Evolutionary conservation across 2,113 vertebrate species (phyloP).

Genomic region (Onychorhynchus coronatus): DNA sequence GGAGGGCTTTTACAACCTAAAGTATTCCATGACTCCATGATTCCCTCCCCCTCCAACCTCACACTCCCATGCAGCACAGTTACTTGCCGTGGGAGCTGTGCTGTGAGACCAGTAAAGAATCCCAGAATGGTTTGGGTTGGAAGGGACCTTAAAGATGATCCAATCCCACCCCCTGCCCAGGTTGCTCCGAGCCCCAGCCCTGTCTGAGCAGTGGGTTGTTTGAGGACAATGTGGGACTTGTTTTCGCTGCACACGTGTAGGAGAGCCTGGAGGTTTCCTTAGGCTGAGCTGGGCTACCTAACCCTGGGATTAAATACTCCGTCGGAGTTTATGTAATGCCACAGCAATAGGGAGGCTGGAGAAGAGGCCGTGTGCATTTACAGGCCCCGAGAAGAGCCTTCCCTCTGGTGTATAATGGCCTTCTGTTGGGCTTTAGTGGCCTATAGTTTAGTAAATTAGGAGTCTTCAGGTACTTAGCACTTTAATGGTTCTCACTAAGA

Average conservation of each 20-base stretch:
- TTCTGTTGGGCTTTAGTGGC: conserved; percentile 60
- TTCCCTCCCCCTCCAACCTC: not conserved
- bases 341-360: not conserved
- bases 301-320: not conserved
- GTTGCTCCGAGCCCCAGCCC: not conserved
- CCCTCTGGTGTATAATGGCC: conserved; percentile 39
- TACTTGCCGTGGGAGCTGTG: rapidly evolving
- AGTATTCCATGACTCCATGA: not conserved
- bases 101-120: not conserved
- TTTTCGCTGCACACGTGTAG: not conserved
- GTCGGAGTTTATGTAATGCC: not conserved
- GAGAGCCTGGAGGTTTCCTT: conserved; percentile 11
- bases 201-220: not conserved
- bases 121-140: not conserved
- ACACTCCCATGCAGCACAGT: rapidly evolving
- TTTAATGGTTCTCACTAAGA: conserved; percentile 71
- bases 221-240: conserved; percentile 29
- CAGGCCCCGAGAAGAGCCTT: conserved; percentile 39
- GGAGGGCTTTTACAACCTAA: not conserved
- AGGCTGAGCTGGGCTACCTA: not conserved
- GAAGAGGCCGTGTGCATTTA: not conserved
- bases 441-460: conserved; percentile 60
- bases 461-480: conserved; percentile 64
- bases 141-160: not conserved
- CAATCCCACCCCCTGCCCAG: not conserved